These are phyloP conservation scores for Leptobrachium leishanense DNA, from an alignment of 2,113 vertebrate species.

Conservation along the genomic window DNA sequence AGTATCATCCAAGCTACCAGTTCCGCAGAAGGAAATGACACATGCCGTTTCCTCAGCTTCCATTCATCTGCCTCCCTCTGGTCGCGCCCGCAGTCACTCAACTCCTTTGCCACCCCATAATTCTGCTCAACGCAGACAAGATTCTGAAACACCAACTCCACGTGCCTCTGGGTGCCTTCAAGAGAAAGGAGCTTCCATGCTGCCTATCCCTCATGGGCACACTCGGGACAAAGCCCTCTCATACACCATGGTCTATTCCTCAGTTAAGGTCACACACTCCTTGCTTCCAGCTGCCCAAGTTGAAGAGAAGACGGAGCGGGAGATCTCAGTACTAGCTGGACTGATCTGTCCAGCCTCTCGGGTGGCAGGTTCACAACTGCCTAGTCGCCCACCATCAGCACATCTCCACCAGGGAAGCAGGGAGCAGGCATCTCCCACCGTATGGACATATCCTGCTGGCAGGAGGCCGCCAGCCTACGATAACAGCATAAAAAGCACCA, in stretches of 20 bases:
- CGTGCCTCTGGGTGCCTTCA: slow-evolving; percentile 72
- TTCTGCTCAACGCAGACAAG: slow-evolving; percentile 78
- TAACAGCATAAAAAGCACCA: slow-evolving; percentile 21
- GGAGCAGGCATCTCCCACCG: slow-evolving; percentile 64
- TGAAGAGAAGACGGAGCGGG: slow-evolving; percentile 63
- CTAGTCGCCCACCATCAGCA: slow-evolving; percentile 65
- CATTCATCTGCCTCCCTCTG: slow-evolving; percentile 69
- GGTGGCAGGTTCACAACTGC: slow-evolving; percentile 56
- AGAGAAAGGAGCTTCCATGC: slow-evolving; percentile 55
- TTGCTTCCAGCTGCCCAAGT: slow-evolving; percentile 58
- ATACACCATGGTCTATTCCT: slow-evolving; percentile 62
- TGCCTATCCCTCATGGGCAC: slow-evolving; percentile 55
- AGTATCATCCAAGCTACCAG: slow-evolving; percentile 63
- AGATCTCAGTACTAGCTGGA: slow-evolving; percentile 61
- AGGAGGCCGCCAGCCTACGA: slow-evolving; percentile 86
- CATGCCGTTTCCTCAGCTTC: slow-evolving; percentile 55
- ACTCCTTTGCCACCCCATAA: slow-evolving; percentile 87
- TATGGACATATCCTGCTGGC: slow-evolving; percentile 89
- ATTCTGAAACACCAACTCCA: slow-evolving; percentile 72
- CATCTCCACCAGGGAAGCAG: slow-evolving; percentile 58
- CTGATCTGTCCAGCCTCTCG: slow-evolving; percentile 59
- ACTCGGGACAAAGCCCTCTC: slow-evolving; percentile 71
- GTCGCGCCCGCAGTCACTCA: slow-evolving; percentile 85
- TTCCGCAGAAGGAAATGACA: slow-evolving; percentile 62
- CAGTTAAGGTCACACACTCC: slow-evolving; percentile 62